Percentiles rank a stretch among this genome's conserved stretches.
phyloP scores from a whole-genome alignment of 2,113 vertebrate species.

The Nycticorax nycticorax region DNA sequence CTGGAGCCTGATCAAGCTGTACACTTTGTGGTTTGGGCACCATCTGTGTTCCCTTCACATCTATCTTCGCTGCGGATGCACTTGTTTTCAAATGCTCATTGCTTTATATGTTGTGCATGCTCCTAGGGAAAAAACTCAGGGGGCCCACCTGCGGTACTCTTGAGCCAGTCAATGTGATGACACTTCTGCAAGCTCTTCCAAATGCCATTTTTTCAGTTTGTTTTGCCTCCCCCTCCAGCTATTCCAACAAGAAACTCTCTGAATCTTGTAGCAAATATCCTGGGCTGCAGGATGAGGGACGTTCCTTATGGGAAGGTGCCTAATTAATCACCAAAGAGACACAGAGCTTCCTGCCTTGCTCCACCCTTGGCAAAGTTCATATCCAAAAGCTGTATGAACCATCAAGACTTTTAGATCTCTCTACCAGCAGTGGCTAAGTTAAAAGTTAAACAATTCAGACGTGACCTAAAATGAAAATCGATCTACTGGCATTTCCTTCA shows the following conservation, averaged over 20 bases:
- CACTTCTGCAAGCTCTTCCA: neutral
- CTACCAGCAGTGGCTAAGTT: neutral
- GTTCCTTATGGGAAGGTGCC: neutral
- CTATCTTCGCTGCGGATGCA: neutral
- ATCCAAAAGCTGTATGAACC: neutral
- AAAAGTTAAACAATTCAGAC: neutral
- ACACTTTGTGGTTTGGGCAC: neutral
- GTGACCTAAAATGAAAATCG: neutral
- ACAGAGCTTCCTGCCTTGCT: neutral
- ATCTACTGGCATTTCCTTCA: constrained; percentile 4
- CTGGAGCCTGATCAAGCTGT: neutral
- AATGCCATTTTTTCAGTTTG: neutral
- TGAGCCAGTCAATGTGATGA: neutral
- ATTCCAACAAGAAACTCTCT: neutral
- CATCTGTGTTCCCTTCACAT: neutral
- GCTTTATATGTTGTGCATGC: accelerated
- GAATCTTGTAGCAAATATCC: neutral
- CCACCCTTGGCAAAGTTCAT: neutral
- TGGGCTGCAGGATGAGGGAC: neutral
- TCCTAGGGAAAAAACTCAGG: neutral
- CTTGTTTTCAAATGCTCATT: neutral
- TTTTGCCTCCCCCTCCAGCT: neutral
- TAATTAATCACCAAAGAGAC: neutral
- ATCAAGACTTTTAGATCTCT: neutral
- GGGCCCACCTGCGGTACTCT: neutral